Evolutionary conservation across 2,113 vertebrate species (phyloP).

Genomic region (Candoia aspera): DNA sequence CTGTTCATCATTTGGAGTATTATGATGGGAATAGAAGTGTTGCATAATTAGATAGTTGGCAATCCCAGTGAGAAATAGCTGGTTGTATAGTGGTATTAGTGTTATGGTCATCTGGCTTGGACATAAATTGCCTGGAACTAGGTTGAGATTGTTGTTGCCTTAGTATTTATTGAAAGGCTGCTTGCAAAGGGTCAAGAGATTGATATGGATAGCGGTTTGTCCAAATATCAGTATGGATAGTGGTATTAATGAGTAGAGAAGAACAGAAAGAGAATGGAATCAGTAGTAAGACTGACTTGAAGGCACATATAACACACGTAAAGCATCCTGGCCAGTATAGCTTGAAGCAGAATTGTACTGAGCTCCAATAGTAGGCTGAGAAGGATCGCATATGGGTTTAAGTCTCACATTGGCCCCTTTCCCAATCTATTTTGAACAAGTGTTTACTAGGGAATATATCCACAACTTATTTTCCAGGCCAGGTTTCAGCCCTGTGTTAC

Average conservation of each 20-base stretch:
- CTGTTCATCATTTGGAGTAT: neutral
- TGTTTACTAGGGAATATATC: neutral
- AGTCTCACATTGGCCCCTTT: neutral
- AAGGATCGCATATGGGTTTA: neutral
- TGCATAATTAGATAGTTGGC: neutral
- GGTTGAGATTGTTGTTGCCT: neutral
- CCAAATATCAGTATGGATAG: neutral
- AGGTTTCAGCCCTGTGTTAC: neutral
- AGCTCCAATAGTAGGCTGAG: neutral
- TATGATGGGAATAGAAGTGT: neutral
- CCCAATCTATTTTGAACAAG: neutral
- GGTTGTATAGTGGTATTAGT: neutral
- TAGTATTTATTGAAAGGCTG: neutral
- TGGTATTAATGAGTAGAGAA: neutral
- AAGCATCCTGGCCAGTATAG: neutral
- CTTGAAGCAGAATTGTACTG: neutral
- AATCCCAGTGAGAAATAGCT: neutral
- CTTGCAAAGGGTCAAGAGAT: neutral
- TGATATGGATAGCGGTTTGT: neutral
- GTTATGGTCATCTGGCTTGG: neutral
- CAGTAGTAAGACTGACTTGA: neutral
- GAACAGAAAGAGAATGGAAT: neutral
- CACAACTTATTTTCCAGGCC: neutral
- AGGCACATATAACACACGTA: neutral
- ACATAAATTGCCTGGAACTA: neutral